Conservation (phyloP, 2,113 vertebrate genomes). For the Ailuropoda melanoleuca region DNA sequence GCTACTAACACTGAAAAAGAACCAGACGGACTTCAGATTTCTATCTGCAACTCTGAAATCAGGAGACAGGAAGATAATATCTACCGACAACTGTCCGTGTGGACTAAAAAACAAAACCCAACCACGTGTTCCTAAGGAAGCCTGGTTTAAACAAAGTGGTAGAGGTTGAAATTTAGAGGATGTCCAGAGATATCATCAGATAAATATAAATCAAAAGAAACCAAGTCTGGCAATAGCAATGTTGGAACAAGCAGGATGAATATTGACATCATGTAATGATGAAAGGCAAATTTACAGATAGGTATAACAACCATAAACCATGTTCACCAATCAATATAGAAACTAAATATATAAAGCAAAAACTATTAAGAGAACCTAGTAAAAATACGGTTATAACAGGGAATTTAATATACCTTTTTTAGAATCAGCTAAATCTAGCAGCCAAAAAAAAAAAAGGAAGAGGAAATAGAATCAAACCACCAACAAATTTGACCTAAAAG, state of each 20-base stretch:
- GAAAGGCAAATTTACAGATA: neutral
- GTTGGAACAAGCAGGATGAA: neutral
- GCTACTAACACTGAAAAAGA: neutral
- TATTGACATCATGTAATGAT: neutral
- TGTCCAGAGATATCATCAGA: neutral
- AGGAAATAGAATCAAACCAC: slow-evolving; percentile 1
- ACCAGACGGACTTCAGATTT: neutral
- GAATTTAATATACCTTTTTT: neutral
- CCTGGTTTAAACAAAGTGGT: slow-evolving; percentile 1
- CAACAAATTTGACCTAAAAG: neutral
- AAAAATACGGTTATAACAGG: neutral
- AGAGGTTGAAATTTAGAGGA: slow-evolving; percentile 9
- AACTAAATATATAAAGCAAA: neutral
- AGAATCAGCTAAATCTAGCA: neutral
- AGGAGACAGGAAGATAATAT: neutral
- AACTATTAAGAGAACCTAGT: neutral
- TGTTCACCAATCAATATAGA: neutral
- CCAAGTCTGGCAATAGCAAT: neutral
- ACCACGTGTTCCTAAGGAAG: neutral
- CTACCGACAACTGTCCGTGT: neutral
- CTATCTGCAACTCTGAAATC: neutral
- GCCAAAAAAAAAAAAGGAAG: neutral
- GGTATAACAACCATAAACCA: neutral
- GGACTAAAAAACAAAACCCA: slow-evolving; percentile 22
- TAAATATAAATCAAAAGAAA: slow-evolving; percentile 9